Evolutionary conservation across 1,140 invertebrate genomes (phyloP).

Genomic region (Drosophila funebris): DNA sequence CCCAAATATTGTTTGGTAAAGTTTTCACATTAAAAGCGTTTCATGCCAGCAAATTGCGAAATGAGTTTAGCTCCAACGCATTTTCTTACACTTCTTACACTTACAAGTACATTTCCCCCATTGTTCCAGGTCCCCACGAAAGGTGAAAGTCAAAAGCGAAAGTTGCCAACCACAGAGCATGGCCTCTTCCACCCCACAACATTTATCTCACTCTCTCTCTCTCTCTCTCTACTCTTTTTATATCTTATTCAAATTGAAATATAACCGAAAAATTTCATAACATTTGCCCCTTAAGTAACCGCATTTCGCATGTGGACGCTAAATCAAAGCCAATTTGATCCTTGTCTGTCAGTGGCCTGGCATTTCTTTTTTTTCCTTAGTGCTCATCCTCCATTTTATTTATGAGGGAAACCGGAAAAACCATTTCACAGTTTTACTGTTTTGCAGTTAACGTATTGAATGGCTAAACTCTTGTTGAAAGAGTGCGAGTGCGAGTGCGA

Average conservation of each 20-base stretch:
- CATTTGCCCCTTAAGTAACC: conserved; percentile 5
- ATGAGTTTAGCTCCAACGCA: conserved; percentile 62
- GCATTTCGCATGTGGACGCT: conserved; percentile 3
- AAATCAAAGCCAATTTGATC: conserved; percentile 1
- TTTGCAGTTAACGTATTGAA: conserved; percentile 15
- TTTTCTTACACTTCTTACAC: conserved; percentile 26
- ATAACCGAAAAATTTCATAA: conserved; percentile 11
- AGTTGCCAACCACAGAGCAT: conserved; percentile 23
- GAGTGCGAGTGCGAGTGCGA: too few relatives aligned
- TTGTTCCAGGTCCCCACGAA: neutral
- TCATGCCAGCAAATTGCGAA: conserved; percentile 74
- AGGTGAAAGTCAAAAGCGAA: conserved; percentile 23
- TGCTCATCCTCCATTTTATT: conserved; percentile 5
- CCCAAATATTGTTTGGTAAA: conserved; percentile 67
- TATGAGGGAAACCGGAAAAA: conserved; percentile 14
- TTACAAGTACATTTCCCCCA: neutral
- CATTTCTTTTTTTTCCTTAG: neutral
- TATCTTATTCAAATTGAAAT: conserved; percentile 10
- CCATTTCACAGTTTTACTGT: conserved; percentile 19
- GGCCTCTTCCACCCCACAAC: conserved; percentile 20
- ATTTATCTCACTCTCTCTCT: neutral
- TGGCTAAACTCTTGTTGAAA: conserved; percentile 6
- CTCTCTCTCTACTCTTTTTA: neutral
- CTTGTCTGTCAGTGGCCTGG: neutral
- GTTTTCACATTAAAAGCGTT: conserved; percentile 79